Evolutionary conservation across 2,113 vertebrate genomes (phyloP).

Genomic region (Mustelus asterias): DNA sequence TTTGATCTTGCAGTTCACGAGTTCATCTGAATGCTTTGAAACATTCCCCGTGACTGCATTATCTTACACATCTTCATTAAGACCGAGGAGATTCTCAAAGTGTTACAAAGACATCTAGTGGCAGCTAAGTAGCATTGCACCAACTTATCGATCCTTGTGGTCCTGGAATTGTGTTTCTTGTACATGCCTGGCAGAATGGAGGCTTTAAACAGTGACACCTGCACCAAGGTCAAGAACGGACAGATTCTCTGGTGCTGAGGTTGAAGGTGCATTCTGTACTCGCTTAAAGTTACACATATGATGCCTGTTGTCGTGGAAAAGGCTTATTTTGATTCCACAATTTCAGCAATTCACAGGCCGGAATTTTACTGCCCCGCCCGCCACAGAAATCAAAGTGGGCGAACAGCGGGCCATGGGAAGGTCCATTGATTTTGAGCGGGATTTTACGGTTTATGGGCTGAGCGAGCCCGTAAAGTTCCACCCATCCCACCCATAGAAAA

Average conservation of each 20-base stretch:
- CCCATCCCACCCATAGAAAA: too few species aligned
- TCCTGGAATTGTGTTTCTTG: neutral
- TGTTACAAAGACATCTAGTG: slow-evolving; percentile 36
- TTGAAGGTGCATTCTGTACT: too few species aligned
- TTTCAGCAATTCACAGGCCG: neutral
- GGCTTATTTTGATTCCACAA: neutral
- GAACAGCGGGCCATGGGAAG: too few species aligned
- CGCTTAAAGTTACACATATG: neutral
- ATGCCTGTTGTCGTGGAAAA: neutral
- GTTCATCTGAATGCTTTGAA: neutral
- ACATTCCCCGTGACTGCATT: neutral
- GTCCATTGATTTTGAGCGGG: too few species aligned
- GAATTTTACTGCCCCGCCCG: too few species aligned
- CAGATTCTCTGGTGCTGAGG: neutral
- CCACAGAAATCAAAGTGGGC: too few species aligned
- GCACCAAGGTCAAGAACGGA: neutral
- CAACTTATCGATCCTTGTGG: neutral
- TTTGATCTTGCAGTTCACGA: neutral
- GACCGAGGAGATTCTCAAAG: neutral
- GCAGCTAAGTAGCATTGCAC: slow-evolving; percentile 13
- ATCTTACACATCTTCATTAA: neutral
- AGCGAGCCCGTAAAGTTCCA: too few species aligned
- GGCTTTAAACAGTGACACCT: neutral
- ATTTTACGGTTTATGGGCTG: too few species aligned
- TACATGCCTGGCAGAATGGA: neutral